Percentiles rank a stretch among this genome's conserved stretches.
These are phyloP conservation scores for Sclerurus mexicanus DNA, from an alignment of 2,113 vertebrate genomes.

Conservation along the genomic window DNA sequence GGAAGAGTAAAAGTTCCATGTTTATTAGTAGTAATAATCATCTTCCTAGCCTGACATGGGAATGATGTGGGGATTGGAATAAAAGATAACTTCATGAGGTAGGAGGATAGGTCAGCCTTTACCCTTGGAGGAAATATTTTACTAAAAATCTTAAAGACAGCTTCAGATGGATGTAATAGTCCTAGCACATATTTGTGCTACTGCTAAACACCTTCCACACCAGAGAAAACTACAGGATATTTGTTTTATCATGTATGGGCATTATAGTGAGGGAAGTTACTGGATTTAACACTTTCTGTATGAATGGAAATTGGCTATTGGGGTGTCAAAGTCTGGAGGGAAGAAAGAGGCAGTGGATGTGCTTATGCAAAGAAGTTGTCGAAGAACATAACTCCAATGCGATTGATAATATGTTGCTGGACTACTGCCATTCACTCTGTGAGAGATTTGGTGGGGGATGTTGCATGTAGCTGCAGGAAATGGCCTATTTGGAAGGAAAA, in stretches of 20 bases:
- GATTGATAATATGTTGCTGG: neutral
- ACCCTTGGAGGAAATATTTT: neutral
- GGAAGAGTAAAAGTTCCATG: neutral
- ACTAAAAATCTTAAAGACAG: neutral
- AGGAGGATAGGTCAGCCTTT: neutral
- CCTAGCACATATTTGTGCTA: neutral
- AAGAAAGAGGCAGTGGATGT: neutral
- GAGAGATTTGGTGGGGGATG: neutral
- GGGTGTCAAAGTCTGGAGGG: neutral
- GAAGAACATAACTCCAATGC: neutral
- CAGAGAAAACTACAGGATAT: neutral
- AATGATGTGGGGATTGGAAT: neutral
- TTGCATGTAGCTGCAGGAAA: constrained; percentile 18
- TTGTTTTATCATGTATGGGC: neutral
- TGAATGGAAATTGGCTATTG: neutral
- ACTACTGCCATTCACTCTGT: neutral
- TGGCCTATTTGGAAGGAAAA: constrained; percentile 41
- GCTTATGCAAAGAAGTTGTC: neutral
- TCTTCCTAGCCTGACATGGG: neutral
- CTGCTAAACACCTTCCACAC: neutral
- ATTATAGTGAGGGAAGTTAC: neutral
- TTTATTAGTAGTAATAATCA: neutral
- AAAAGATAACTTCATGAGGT: neutral
- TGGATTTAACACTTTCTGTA: neutral
- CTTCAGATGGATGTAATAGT: neutral